Evolutionary conservation across 1,140 invertebrate species (phyloP), one percentile per base, ranked within the genome.

Genomic region (Hypsibius dujardini): DNA sequence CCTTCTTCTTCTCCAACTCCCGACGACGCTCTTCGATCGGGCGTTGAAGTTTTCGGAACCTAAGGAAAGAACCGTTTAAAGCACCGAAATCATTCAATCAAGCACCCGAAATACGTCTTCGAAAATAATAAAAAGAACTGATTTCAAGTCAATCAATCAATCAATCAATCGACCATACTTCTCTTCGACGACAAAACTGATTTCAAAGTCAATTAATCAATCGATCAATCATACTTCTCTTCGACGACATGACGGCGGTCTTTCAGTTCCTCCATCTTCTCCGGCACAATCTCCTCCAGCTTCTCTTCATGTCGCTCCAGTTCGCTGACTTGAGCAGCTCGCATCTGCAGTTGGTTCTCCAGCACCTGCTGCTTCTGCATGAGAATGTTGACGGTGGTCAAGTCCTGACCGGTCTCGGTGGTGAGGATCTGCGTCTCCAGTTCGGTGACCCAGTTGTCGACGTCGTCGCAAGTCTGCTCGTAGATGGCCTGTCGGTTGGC

Each of bases 381-480:
- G 1, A 96, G 85, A 77, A 98, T 92, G 77, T 98, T 98, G 47
- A 98, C 95, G 69, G 93, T 96, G 60, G 95, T 95, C 72, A 98
- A 83, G 83, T 98, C 95, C 75, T 88, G 88, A 69, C 92, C 94
- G 69, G 88, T 93, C 77, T 95, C 92, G 47, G 90, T 89, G 77
- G 88, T 90, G 73, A 97, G 88, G 76, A 99, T 96, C 81, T 98
- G 95, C 76, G 94, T 95, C 80, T 98, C 95, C 47, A 99, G 83
- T 76, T 97, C 91, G 76, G 88, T 93, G 83, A 98, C 95, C 92
- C 95, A 99, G 0, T 91, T 89, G 78, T 97, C 93, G 76, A 98
- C 95, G 78, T 97, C 94, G 80, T 97, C 93, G 78, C 82, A 82
- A 72, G 78, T 81, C 77, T 84, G 82, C 71, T 82, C 79, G 73